Conservation (phyloP, 2,797 vertebrate species). For the Amblyraja radiata region DNA sequence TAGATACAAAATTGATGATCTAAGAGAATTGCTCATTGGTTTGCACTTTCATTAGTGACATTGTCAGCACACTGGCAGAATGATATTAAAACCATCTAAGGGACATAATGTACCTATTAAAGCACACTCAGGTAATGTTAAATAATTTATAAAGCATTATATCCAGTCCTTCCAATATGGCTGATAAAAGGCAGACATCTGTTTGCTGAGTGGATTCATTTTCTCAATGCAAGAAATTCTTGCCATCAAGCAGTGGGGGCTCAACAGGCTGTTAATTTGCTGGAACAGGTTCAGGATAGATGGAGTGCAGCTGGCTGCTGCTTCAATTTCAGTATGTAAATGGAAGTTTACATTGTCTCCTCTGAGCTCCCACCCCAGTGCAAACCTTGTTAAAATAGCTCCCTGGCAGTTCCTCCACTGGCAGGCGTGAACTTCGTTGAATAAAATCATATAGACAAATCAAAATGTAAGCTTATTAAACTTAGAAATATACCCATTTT, state of each 20-base stretch:
- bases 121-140: background rate
- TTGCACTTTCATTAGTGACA: background rate
- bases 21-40: background rate
- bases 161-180: background rate
- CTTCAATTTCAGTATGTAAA: slow-evolving; percentile 28
- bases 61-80: background rate
- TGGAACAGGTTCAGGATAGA: slow-evolving; percentile 16
- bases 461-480: slow-evolving; percentile 27
- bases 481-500: background rate
- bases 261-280: slow-evolving; percentile 36
- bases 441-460: background rate
- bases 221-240: slow-evolving; percentile 13
- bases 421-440: background rate
- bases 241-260: background rate
- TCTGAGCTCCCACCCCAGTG: slow-evolving; percentile 4
- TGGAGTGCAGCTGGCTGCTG: slow-evolving; percentile 16
- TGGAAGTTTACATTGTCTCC: slow-evolving; percentile 13
- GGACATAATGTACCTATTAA: background rate
- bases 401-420: background rate
- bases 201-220: slow-evolving; percentile 19
- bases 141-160: background rate
- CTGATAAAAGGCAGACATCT: slow-evolving; percentile 34
- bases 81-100: background rate
- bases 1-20: background rate
- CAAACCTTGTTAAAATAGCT: slow-evolving; percentile 16